Base-by-base conservation (phyloP, 2,797 vertebrate genomes). In the Hoplostethus mediterraneus region DNA sequence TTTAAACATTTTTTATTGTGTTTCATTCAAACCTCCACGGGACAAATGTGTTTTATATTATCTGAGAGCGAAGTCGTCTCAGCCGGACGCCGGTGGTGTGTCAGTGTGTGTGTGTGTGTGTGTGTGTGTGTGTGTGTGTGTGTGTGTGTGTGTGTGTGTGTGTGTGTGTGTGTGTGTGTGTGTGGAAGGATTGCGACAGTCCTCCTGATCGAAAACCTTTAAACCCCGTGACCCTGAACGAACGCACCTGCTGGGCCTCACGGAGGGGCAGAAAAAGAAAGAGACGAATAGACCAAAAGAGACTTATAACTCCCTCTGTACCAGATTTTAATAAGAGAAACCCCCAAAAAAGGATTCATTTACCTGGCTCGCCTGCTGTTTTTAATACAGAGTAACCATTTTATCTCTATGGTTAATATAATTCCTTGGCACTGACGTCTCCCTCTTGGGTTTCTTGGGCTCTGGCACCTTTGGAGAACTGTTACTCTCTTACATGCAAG, bases 1-100 rank as follows among this genome's bases (percentile, higher is more conserved):
- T 21, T 21, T 21, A 21, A 21, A 21, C 21, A 33, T 56, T 9
- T 87, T 83, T 83, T 80, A 82, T 74, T 87, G 69, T 76, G 74
- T 79, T 77, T 76, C 73, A 31, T 68, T 86, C 64, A 74, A 61
- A 66, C 71, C 65, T 61, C 28, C 66, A 66, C 62, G 56, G 67
- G 71, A 69, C 74, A 85, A 90, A 92, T 86, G 75, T 92, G 90
- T 84, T 92, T 92, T 71, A 67, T 63, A 84, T 92, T 92, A 88
- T 88, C 44, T 63, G 49, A 62, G 75, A 10, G 45, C 53, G 68
- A 74, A 71, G 67, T 40, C 17, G 55, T 70, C 10, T 13, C n/a
- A 67, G 54, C 70, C 63, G 62, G 42, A 64, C 14, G 55, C 36
- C 3, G 53, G 54, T 53, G 17, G 21, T 21, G 21, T 21, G 21